Percentiles rank a stretch among this genome's conserved stretches.
Evolutionary conservation across 2,797 vertebrate species (phyloP).

Genomic region (Cyclopterus lumpus): DNA sequence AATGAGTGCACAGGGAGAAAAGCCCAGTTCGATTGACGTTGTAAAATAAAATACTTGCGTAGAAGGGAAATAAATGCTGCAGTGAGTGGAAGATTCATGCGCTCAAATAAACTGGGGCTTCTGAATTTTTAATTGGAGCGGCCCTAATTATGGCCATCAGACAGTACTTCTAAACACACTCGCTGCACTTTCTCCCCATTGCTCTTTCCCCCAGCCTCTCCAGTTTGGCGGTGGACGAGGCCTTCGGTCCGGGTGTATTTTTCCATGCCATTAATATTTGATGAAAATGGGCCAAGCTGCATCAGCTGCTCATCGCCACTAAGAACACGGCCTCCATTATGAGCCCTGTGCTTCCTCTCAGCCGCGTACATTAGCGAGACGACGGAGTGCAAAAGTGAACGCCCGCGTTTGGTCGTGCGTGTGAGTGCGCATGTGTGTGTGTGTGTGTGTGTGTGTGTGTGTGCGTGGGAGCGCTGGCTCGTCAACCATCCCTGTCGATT

Average conservation of each 20-base stretch:
- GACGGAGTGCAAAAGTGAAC: constrained; percentile 88
- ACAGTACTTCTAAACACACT: constrained; percentile 98
- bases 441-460: constrained; percentile 3
- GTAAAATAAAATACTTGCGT: constrained; percentile 98
- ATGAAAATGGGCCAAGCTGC: constrained; percentile 99
- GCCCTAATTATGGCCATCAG: constrained; percentile 99
- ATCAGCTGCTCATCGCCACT: constrained; percentile 97
- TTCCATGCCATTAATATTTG: constrained; percentile 99
- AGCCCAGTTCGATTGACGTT: constrained; percentile 89
- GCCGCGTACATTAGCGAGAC: constrained; percentile 94
- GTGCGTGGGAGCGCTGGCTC: constrained; percentile 75
- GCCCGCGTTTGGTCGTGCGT: constrained; percentile 30
- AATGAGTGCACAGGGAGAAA: constrained; percentile 79
- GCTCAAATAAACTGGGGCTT: constrained; percentile 99
- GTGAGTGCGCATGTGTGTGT: not conserved
- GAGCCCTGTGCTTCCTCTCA: constrained; percentile 94
- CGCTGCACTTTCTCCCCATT: constrained; percentile 91
- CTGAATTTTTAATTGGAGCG: constrained; percentile 99
- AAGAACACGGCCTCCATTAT: constrained; percentile 97
- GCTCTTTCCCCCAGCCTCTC: constrained; percentile 88
- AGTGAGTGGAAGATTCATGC: constrained; percentile 94
- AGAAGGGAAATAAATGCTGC: constrained; percentile 98
- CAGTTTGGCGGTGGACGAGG: constrained; percentile 76
- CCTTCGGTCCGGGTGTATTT: constrained; percentile 94
- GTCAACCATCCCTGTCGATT: constrained; percentile 94